A percentile compares a stretch with the other conserved stretches of the same genome.
phyloP scores from a whole-genome alignment of 2,113 vertebrate genomes.

The Neodon shergylaensis region DNA sequence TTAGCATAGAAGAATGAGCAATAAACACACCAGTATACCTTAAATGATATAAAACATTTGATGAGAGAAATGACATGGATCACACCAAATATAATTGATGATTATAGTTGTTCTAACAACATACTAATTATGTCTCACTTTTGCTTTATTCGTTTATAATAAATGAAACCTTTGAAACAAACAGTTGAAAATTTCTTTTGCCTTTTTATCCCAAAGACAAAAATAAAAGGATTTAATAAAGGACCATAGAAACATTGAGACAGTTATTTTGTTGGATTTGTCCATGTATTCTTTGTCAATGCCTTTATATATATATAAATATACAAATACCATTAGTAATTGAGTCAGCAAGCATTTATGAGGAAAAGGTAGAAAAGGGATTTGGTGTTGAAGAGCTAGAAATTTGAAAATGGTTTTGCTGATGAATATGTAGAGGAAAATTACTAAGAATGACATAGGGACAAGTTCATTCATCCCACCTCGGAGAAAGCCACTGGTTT shows the following conservation, averaged over 20 bases:
- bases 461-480: background rate
- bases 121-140: background rate
- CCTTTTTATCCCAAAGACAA: background rate
- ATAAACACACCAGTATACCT: background rate
- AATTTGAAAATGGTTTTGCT: background rate
- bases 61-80: background rate
- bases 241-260: background rate
- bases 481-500: background rate
- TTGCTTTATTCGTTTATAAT: background rate
- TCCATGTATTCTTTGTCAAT: background rate
- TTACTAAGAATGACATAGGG: background rate
- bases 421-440: background rate
- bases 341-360: background rate
- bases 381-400: background rate
- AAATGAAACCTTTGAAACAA: background rate
- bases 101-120: background rate
- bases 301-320: background rate
- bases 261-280: background rate
- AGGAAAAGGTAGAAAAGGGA: background rate
- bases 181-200: background rate
- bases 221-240: background rate
- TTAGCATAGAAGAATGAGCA: background rate
- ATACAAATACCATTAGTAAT: background rate
- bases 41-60: background rate
- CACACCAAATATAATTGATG: background rate